Conservation (phyloP, 2,113 vertebrate genomes). For the Cephalopterus ornatus region DNA sequence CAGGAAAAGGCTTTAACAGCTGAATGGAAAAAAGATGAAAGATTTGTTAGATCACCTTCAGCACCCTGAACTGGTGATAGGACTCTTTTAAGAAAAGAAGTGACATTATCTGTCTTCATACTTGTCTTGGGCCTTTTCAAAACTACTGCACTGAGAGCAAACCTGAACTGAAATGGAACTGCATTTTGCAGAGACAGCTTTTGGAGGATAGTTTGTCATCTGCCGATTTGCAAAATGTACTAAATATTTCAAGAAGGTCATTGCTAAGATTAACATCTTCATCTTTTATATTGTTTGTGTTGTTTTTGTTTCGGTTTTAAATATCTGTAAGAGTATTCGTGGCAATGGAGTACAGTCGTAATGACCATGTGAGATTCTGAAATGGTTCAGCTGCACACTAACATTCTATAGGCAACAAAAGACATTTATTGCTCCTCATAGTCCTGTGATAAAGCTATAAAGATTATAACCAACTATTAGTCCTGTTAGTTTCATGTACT, state of each 20-base stretch:
- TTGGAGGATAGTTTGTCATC: neutral
- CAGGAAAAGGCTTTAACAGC: neutral
- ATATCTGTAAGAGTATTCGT: neutral
- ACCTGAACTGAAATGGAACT: neutral
- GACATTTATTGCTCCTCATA: neutral
- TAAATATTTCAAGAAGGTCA: neutral
- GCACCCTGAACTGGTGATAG: neutral
- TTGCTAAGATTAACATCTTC: neutral
- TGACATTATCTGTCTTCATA: neutral
- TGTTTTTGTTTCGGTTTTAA: neutral
- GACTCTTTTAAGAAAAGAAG: neutral
- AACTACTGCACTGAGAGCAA: neutral
- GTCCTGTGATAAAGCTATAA: neutral
- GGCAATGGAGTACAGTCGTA: neutral
- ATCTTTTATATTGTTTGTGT: neutral
- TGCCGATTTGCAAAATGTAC: neutral
- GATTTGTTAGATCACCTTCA: neutral
- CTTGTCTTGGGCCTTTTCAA: neutral
- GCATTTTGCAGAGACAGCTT: neutral
- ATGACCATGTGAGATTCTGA: neutral
- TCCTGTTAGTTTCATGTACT: neutral
- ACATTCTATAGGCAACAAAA: neutral
- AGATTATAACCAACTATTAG: neutral
- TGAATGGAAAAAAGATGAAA: neutral
- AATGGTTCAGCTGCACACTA: neutral